phyloP scores from a whole-genome alignment of 2,888 invertebrate genomes.

The Pristionchus arcanus region DNA sequence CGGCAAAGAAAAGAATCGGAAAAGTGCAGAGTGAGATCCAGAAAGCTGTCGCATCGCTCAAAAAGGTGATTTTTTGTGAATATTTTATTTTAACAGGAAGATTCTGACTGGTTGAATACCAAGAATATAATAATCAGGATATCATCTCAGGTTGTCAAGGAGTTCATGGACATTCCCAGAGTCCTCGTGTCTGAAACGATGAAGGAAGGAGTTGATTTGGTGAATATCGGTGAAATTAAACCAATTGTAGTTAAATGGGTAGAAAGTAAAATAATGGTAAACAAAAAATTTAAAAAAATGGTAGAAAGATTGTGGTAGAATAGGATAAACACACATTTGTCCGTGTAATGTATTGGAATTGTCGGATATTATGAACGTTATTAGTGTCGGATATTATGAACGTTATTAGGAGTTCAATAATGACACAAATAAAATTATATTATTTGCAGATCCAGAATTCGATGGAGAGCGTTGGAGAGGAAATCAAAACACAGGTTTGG shows the following conservation, averaged over 20 bases:
- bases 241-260: too few species aligned
- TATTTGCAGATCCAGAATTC: not conserved
- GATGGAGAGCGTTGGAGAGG: constrained; percentile 10
- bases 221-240: not conserved
- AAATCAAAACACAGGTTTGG: not conserved
- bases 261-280: too few species aligned
- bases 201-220: not conserved
- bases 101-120: not conserved
- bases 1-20: constrained; percentile 23
- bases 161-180: constrained; percentile 35
- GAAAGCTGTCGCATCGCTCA: not conserved
- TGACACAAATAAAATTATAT: not conserved
- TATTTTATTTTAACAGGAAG: not conserved
- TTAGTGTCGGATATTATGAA: too few species aligned
- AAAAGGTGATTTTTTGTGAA: not conserved
- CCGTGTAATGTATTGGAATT: too few species aligned
- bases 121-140: not conserved
- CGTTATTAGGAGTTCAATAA: too few species aligned
- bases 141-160: not conserved
- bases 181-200: not conserved
- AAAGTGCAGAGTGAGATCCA: constrained; percentile 4
- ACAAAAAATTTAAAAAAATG: too few species aligned
- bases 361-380: too few species aligned
- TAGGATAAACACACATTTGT: too few species aligned
- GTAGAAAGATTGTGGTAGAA: too few species aligned